These are phyloP conservation scores for Scolopax bukidnonensis DNA, from an alignment of 2,797 vertebrate species.

Conservation along the genomic window DNA sequence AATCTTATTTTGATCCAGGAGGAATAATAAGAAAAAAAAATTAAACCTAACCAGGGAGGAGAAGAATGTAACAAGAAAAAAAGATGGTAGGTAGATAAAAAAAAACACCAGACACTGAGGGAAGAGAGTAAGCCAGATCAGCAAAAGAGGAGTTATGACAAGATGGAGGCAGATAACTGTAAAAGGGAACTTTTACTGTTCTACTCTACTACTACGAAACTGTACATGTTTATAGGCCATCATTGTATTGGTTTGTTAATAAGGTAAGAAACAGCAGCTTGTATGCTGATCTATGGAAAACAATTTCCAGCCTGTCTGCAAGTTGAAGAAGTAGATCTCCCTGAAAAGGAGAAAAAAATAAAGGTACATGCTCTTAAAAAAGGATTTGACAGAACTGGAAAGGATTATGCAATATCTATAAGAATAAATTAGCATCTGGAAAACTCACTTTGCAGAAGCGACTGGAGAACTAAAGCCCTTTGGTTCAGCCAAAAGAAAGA, in stretches of 20 bases:
- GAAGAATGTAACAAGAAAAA: not conserved
- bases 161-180: not conserved
- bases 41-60: accelerated
- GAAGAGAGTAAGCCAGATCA: not conserved
- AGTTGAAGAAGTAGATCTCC: not conserved
- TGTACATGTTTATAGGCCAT: not conserved
- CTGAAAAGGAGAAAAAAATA: not conserved
- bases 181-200: not conserved
- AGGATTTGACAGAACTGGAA: not conserved
- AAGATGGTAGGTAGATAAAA: not conserved
- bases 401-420: not conserved
- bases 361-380: not conserved
- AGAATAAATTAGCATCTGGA: not conserved
- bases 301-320: not conserved
- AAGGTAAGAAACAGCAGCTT: not conserved
- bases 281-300: not conserved
- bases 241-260: not conserved
- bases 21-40: accelerated
- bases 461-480: not conserved
- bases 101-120: accelerated
- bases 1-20: not conserved
- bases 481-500: not conserved
- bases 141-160: not conserved
- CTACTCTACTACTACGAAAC: not conserved
- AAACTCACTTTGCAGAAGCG: not conserved